Base-by-base conservation (phyloP, 2,113 vertebrate genomes). In the Megalops atlanticus region DNA sequence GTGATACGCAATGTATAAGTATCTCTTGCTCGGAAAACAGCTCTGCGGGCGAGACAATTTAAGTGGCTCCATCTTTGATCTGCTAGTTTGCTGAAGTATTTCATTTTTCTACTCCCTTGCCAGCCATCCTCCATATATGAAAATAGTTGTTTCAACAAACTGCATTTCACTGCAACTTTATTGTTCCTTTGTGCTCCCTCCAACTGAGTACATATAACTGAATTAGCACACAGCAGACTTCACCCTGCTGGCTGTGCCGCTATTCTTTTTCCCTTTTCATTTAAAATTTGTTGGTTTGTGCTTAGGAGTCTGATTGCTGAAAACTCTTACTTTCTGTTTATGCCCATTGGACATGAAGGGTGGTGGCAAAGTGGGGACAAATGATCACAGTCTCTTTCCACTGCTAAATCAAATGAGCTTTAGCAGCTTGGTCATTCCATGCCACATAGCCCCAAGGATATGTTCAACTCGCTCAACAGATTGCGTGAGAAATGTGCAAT, bases 251-350 rank as follows among this genome's bases (percentile, higher is more conserved):
- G 10, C 24, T 21, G 4, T 45, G 12, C 40, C 40, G 11, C n/a
- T n/a, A n/a, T n/a, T n/a, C n/a, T 74, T 40, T 74, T 41, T n/a
- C n/a, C 38, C 38, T 27, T 41, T 74, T 74, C 41, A 74, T 74
- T 74, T 74, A n/a, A 43, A 74, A 74, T 74, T 35, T 36, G 70
- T 40, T 73, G 70, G 1, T 73, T 73, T 73, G 58, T 64, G 58
- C 58, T 36, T 39, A 18, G 39, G 16, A 45, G 73, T 40, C 41
- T 43, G 18, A 45, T 41, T 74, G 31, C 40, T 12, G 18, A 16
- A 74, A 45, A 74, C 1, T 33, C 40, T 36, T 45, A 41, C 27
- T 74, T 74, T 74, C n/a, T 27, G 43, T 74, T 45, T 74, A 40
- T 24, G 41, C 11, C 73, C 39, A 36, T 45, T 43, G 35, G 24